Percentiles rank a stretch among this genome's conserved stretches.
Evolutionary conservation across 1,140 invertebrate genomes (phyloP).

Genomic region (Conopomorpha cramerella): DNA sequence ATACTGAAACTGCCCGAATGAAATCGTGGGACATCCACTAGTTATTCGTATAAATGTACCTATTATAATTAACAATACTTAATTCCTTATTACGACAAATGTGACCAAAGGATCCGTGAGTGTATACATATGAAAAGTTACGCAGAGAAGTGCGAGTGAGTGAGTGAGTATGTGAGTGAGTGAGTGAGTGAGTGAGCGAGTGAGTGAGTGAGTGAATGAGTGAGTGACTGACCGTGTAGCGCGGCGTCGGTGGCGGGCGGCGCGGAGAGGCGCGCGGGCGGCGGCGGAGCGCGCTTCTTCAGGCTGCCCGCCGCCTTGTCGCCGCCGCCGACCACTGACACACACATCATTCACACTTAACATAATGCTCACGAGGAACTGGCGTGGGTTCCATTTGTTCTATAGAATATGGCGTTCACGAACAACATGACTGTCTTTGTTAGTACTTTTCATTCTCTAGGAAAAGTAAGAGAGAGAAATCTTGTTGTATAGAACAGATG

Average conservation of each 20-base stretch:
- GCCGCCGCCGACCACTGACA: too few species aligned
- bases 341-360: too few species aligned
- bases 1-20: too few species aligned
- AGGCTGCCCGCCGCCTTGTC: too few species aligned
- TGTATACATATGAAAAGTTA: not conserved
- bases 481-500: too few species aligned
- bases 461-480: too few species aligned
- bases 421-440: not conserved
- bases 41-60: not conserved
- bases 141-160: not conserved
- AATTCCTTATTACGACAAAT: not conserved
- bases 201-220: not conserved
- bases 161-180: too few species aligned
- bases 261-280: slow-evolving; percentile 73
- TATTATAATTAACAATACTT: not conserved
- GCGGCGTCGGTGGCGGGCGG: slow-evolving; percentile 76
- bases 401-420: not conserved
- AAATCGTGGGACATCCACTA: too few species aligned
- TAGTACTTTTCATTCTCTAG: too few species aligned
- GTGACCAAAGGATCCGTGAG: not conserved
- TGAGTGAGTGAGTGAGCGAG: too few species aligned
- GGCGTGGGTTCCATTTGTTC: not conserved
- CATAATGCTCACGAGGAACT: slow-evolving; percentile 58
- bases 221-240: slow-evolving; percentile 26
- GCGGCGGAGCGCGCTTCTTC: slow-evolving; percentile 85